Evolutionary conservation across 2,888 invertebrate species (phyloP).

Genomic region (Isoperla grammatica): DNA sequence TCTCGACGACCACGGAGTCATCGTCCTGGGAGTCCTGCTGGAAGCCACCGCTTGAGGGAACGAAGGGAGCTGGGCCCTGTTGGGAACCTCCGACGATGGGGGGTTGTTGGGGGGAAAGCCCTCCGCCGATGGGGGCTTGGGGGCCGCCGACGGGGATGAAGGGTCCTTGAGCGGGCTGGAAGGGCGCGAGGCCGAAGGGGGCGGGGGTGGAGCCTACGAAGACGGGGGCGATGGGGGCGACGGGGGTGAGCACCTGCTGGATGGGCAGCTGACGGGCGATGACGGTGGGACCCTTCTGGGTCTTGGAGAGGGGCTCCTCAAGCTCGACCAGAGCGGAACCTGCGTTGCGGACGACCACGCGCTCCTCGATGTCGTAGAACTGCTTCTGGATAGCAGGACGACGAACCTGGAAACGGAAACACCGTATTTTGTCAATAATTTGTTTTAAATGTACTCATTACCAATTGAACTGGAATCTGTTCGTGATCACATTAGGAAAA

Average conservation of each 20-base stretch:
- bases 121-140: too few relatives aligned
- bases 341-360: conserved; percentile 54
- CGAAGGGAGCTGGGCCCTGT: conserved; percentile 26
- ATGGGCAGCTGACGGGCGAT: conserved; percentile 33
- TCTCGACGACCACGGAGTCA: conserved; percentile 41
- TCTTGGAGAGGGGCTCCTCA: conserved; percentile 53
- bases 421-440: background rate
- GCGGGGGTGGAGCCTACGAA: conserved; percentile 25
- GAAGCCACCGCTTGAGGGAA: conserved; percentile 30
- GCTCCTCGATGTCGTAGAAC: conserved; percentile 58
- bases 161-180: conserved; percentile 29
- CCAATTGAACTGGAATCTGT: background rate
- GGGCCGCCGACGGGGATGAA: too few relatives aligned
- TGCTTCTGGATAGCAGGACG: conserved; percentile 58
- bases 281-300: conserved; percentile 47
- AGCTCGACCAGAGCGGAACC: conserved; percentile 56
- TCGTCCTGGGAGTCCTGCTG: conserved; percentile 32
- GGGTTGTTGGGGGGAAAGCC: too few relatives aligned
- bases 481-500: background rate
- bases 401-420: too few relatives aligned
- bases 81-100: too few relatives aligned
- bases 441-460: background rate
- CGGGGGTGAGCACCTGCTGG: conserved; percentile 24
- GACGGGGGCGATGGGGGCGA: conserved; percentile 29
- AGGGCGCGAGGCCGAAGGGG: conserved; percentile 29